Percentiles rank a stretch among this genome's conserved stretches.
Evolutionary conservation across 2,113 vertebrate genomes (phyloP).

Genomic region (Albula glossodonta): DNA sequence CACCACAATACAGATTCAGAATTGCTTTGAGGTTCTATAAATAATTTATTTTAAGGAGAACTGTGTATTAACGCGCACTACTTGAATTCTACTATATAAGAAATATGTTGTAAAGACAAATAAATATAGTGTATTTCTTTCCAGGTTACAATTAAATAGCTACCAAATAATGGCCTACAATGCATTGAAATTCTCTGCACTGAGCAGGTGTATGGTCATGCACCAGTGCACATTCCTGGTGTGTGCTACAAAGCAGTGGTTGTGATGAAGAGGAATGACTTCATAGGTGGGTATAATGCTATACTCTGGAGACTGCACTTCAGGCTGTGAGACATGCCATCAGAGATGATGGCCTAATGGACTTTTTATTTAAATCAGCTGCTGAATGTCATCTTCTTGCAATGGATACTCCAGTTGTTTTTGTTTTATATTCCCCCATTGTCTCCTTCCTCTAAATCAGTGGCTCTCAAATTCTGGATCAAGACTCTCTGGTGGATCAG

Average conservation of each 20-base stretch:
- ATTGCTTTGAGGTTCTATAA: too few relatives aligned
- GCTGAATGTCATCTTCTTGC: background rate
- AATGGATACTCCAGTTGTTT: background rate
- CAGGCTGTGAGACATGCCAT: background rate
- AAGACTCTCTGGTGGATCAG: background rate
- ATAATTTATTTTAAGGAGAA: too few relatives aligned
- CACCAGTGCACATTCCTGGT: background rate
- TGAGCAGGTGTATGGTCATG: background rate
- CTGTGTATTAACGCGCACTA: too few relatives aligned
- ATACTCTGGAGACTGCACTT: background rate
- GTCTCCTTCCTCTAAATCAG: background rate
- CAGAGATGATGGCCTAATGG: background rate
- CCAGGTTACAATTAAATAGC: too few relatives aligned
- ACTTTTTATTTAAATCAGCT: background rate
- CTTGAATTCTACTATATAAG: too few relatives aligned
- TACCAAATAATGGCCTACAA: background rate
- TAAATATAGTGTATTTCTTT: too few relatives aligned
- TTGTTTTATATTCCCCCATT: background rate
- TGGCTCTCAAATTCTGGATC: too few relatives aligned
- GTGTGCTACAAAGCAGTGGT: background rate
- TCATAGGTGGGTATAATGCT: background rate
- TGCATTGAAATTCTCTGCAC: background rate
- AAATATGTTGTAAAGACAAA: too few relatives aligned
- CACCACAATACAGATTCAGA: too few relatives aligned
- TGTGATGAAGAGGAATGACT: background rate